Conservation (phyloP, 2,797 vertebrate genomes). For the Sebastes matsubarae region DNA sequence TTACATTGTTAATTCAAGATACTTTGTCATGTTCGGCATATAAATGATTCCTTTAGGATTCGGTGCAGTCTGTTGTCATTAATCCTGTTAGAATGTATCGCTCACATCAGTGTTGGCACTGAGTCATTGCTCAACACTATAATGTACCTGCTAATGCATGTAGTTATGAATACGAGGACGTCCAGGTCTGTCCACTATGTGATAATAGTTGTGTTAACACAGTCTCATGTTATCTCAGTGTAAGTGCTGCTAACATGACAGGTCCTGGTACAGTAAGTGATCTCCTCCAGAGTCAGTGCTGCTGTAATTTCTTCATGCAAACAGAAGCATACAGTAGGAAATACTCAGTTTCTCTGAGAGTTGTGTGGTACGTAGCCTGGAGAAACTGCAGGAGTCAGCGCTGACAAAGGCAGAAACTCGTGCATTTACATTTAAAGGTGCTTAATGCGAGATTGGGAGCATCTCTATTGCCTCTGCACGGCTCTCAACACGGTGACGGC, state of each 20-base stretch:
- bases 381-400: not conserved
- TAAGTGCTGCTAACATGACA: slow-evolving; percentile 21
- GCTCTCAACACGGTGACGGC: too few species aligned
- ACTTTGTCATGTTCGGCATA: slow-evolving; percentile 60
- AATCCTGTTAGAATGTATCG: slow-evolving; percentile 31
- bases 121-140: slow-evolving; percentile 9
- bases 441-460: too few species aligned
- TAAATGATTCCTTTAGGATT: slow-evolving; percentile 63
- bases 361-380: not conserved
- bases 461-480: too few species aligned
- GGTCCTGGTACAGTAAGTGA: not conserved
- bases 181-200: slow-evolving; percentile 20
- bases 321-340: not conserved
- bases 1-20: slow-evolving; percentile 71
- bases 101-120: not conserved
- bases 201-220: slow-evolving; percentile 26
- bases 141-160: slow-evolving; percentile 44
- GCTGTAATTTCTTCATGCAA: not conserved
- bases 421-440: not conserved
- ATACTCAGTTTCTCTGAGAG: not conserved
- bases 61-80: slow-evolving; percentile 60
- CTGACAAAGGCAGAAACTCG: not conserved
- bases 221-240: not conserved
- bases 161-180: slow-evolving; percentile 11
- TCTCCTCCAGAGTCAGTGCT: not conserved